phyloP scores from a whole-genome alignment of 2,888 invertebrate species.

The Aphodius granarius region DNA sequence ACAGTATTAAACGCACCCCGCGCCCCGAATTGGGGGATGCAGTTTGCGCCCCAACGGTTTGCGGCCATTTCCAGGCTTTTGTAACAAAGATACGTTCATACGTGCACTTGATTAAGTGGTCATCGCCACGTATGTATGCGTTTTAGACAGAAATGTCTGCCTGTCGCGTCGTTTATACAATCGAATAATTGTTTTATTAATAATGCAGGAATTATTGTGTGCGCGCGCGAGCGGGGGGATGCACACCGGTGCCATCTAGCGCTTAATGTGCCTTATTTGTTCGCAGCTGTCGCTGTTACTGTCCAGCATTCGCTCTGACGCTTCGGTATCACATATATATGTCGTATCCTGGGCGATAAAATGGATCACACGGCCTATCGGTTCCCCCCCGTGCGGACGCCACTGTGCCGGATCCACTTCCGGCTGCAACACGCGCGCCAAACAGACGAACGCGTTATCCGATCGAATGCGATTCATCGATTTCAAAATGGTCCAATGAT shows the following conservation, averaged over 20 bases:
- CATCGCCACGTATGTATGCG: not conserved
- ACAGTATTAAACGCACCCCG: not conserved
- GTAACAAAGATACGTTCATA: not conserved
- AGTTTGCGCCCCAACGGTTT: too few relatives aligned
- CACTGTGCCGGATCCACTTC: not conserved
- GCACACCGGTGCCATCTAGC: not conserved
- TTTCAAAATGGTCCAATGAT: not conserved
- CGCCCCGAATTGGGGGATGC: not conserved
- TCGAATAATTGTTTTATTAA: conserved; percentile 15
- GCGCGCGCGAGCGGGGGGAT: not conserved
- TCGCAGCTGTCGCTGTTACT: conserved; percentile 10
- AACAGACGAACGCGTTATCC: not conserved
- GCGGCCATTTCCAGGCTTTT: not conserved
- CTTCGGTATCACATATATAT: not conserved
- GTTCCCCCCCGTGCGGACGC: conserved; percentile 8
- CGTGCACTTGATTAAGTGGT: conserved; percentile 8
- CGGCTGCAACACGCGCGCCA: not conserved
- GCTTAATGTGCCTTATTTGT: conserved; percentile 15
- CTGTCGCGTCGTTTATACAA: not conserved
- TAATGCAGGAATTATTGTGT: conserved; percentile 12
- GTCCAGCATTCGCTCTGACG: conserved; percentile 7
- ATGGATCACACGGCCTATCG: conserved; percentile 12
- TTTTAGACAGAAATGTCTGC: not conserved
- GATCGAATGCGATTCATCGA: not conserved
- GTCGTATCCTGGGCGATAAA: conserved; percentile 11